Evolutionary conservation across 2,888 invertebrate species (phyloP).

Genomic region (Odontocolon sp.): DNA sequence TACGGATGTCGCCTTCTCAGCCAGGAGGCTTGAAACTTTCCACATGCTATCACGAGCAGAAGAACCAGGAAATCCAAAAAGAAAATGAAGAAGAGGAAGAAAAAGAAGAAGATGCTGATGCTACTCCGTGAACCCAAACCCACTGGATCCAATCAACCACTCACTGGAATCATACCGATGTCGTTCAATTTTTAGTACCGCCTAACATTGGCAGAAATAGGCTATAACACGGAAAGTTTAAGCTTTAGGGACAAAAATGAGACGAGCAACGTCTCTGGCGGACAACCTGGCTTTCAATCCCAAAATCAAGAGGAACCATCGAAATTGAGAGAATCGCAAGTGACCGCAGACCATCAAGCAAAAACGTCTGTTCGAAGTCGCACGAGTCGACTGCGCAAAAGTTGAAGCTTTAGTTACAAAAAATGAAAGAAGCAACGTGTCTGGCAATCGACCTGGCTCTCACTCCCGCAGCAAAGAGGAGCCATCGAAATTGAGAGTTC

Average conservation of each 20-base stretch:
- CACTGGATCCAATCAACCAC: constrained; percentile 32
- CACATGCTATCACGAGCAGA: constrained; percentile 22
- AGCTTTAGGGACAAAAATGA: constrained; percentile 18
- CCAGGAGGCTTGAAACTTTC: constrained; percentile 16
- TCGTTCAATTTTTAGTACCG: not conserved
- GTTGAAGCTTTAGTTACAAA: not conserved
- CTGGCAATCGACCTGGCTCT: constrained; percentile 28
- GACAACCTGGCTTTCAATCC: constrained; percentile 14
- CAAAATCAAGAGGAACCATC: constrained; percentile 4
- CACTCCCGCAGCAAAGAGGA: constrained; percentile 27
- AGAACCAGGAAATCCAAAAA: constrained; percentile 17
- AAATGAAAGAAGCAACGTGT: not conserved
- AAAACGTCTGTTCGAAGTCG: constrained; percentile 1
- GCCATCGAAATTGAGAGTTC: constrained; percentile 3
- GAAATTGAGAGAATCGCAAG: not conserved
- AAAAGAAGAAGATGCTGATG: constrained; percentile 16
- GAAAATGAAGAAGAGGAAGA: constrained; percentile 4
- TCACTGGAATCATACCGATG: not conserved
- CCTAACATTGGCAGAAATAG: not conserved
- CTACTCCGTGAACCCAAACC: not conserved
- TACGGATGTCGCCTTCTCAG: not conserved
- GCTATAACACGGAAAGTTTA: constrained; percentile 8
- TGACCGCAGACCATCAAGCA: not conserved
- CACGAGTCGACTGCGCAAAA: not conserved
- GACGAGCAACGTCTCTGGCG: constrained; percentile 14